Evolutionary conservation across 2,888 invertebrate genomes (phyloP).

Genomic region (Stenodera caucasica): DNA sequence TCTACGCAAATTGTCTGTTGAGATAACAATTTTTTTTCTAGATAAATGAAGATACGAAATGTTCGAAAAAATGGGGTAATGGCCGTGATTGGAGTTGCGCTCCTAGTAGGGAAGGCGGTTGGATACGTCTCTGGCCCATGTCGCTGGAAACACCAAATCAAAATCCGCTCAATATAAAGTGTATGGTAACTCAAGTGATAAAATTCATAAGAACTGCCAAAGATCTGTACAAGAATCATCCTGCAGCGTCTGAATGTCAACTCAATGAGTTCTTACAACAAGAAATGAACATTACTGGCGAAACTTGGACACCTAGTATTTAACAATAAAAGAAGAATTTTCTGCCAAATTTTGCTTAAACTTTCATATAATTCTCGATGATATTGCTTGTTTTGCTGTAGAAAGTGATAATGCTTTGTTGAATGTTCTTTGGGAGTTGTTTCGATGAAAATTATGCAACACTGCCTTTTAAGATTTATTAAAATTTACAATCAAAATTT

Average conservation of each 20-base stretch:
- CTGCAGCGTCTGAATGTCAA: constrained; percentile 57
- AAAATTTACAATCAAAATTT: constrained; percentile 34
- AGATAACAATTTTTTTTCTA: constrained; percentile 29
- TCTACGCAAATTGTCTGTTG: constrained; percentile 1
- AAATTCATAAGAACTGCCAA: constrained; percentile 57
- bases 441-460: background rate
- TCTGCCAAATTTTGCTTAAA: constrained; percentile 27
- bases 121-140: constrained; percentile 76
- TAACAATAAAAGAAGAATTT: constrained; percentile 36
- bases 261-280: constrained; percentile 56
- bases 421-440: background rate
- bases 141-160: constrained; percentile 32
- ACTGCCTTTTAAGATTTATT: constrained; percentile 6
- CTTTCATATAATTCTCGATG: constrained; percentile 36
- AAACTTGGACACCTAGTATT: constrained; percentile 61
- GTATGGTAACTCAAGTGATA: constrained; percentile 53
- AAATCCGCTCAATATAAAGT: constrained; percentile 32
- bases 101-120: constrained; percentile 69
- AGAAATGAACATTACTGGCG: constrained; percentile 55
- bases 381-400: background rate
- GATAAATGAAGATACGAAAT: constrained; percentile 51
- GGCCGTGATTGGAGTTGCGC: constrained; percentile 71
- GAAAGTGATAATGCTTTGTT: background rate
- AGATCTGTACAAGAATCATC: constrained; percentile 56
- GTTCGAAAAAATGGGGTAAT: constrained; percentile 67